Evolutionary conservation across 2,888 invertebrate genomes (phyloP), one percentile per base, ranked within the genome.

Genomic region (Drosophila recens): DNA sequence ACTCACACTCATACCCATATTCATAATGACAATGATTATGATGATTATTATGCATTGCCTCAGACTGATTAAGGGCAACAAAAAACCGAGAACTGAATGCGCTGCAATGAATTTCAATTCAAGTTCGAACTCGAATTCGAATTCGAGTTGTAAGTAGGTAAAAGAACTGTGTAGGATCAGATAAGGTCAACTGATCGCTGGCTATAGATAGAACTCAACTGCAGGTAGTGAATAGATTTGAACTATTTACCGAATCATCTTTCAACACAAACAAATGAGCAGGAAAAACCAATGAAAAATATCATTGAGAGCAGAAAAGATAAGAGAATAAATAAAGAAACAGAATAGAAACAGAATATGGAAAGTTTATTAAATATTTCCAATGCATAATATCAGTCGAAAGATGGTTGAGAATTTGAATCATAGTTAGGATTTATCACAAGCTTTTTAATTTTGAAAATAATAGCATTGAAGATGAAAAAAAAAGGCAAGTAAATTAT

Each of bases 31-130:
- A 72, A 57, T 46, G 74, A 73, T 56, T 53, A 73, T 56, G 69
- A 70, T 76, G 69, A 83, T 84, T 84, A 67, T 75, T 80, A 78
- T 86, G 77, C 68, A 68, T 52, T 69, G 72, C 83, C 80, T 72
- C 78, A 69, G 80, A 67, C 85, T 84, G 85, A 82, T 84, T 82
- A 87, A 75, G 64, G 46, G 65, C 49, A 71, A 27, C 20, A 45
- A 30, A 40, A 30, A 40, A 61, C 72, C 72, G 46, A 72, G 67
- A 59, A 46, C 49, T 63, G 56, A 34, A 71, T 57, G n/a, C 23
- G 13, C 34, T 56, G 20, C 67, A 10, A 38, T 20, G 11, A 42
- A 17, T 38, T 6, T 10, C 23, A 23, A 0, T 49, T 34, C 17
- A n/a, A 23, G 46, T 30, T 51, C 15, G 53, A 59, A 4, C n/a